Percentiles rank a stretch among this genome's conserved stretches.
These are phyloP conservation scores for Diplazon laetatorius DNA, from an alignment of 2,888 invertebrate genomes.

Conservation along the genomic window DNA sequence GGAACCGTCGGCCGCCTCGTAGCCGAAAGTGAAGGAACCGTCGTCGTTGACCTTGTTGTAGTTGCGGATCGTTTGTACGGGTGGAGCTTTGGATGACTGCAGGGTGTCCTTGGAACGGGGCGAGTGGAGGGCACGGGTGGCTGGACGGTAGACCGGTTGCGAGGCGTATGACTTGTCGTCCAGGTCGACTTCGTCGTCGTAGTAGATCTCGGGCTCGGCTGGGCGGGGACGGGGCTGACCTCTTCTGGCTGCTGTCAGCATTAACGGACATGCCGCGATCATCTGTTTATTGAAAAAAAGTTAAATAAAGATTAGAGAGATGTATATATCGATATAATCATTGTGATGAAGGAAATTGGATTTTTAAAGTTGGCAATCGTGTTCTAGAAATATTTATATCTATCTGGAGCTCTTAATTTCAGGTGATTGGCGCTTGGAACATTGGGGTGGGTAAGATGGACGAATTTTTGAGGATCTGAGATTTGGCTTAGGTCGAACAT, in stretches of 20 bases:
- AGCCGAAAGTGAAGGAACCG: conserved; percentile 93
- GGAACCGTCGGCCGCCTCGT: conserved; percentile 91
- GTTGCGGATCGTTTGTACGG: conserved; percentile 92
- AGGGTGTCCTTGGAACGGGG: conserved; percentile 84
- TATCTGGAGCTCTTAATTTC: no score
- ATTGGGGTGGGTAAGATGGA: no score
- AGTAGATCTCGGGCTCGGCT: conserved; percentile 81
- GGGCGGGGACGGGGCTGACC: conserved; percentile 83
- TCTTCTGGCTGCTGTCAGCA: conserved; percentile 81
- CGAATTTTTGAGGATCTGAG: no score
- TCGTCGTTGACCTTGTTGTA: conserved; percentile 93
- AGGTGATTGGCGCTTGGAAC: no score
- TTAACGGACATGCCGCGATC: conserved; percentile 76
- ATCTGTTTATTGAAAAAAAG: conserved; percentile 70
- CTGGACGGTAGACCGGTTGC: conserved; percentile 75
- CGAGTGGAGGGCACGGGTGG: conserved; percentile 79
- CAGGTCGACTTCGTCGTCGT: conserved; percentile 81
- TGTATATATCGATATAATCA: no score
- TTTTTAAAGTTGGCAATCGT: no score
- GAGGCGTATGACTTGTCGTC: conserved; percentile 76
- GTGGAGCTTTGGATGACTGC: conserved; percentile 86
- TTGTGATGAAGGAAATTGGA: background rate
- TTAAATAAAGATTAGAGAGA: no score
- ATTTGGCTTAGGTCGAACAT: no score
- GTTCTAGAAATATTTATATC: no score